Conservation (phyloP, 2,888 invertebrate species). For the Hydrotaea cyrtoneurina region DNA sequence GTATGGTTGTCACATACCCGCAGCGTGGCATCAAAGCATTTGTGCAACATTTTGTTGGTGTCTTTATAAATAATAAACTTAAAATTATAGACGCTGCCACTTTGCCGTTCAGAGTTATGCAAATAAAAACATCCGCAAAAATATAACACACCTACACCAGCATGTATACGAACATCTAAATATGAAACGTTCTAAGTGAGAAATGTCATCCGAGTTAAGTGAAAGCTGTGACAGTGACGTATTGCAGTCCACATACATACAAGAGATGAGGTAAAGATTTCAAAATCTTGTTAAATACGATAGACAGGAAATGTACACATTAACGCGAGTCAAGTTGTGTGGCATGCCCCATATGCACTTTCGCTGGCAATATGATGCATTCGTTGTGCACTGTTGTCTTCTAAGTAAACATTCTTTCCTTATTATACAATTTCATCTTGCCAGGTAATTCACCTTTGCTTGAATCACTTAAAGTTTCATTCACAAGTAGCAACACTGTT, state of each 20-base stretch:
- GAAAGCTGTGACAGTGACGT: not conserved
- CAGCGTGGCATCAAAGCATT: not conserved
- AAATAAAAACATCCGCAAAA: constrained; percentile 22
- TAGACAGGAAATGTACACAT: no score
- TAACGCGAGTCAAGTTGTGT: no score
- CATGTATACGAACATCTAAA: not conserved
- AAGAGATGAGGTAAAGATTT: not conserved
- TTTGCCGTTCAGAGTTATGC: not conserved
- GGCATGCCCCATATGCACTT: no score
- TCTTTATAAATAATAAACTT: constrained; percentile 20
- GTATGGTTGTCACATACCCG: not conserved
- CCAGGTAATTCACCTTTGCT: constrained; percentile 8
- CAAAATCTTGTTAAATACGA: not conserved
- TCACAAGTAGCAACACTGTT: not conserved
- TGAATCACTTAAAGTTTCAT: constrained; percentile 6
- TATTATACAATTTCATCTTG: not conserved
- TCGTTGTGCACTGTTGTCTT: not conserved
- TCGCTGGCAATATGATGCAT: no score
- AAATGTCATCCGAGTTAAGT: not conserved
- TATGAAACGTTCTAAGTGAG: not conserved
- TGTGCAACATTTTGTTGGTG: constrained; percentile 12
- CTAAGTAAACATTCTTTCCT: not conserved
- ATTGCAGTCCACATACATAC: not conserved
- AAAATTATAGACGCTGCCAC: not conserved
- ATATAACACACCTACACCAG: not conserved